Evolutionary conservation across 2,113 vertebrate genomes (phyloP).

Genomic region (Gnathochromis pfefferi): DNA sequence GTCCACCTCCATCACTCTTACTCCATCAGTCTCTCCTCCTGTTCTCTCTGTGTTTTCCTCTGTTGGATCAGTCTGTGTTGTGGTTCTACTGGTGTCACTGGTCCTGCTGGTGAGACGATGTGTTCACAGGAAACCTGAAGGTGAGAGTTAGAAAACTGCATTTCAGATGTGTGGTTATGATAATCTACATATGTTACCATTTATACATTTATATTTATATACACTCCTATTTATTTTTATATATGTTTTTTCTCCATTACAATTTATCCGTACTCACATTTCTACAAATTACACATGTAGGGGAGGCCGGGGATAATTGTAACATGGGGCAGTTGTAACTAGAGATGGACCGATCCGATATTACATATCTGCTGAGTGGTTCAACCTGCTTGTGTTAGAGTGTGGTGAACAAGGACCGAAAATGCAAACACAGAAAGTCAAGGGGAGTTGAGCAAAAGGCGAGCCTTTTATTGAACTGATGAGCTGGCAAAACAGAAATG

Average conservation of each 20-base stretch:
- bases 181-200: too few relatives aligned
- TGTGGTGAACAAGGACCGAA: fast-evolving
- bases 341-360: too few relatives aligned
- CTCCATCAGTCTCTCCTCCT: too few relatives aligned
- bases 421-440: background rate
- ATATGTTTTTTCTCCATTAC: too few relatives aligned
- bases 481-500: background rate
- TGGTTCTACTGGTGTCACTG: background rate
- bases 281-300: too few relatives aligned
- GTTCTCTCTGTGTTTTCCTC: fast-evolving
- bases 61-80: fast-evolving
- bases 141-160: background rate
- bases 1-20: too few relatives aligned
- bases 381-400: background rate
- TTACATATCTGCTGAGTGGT: background rate
- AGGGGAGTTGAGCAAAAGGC: background rate
- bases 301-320: too few relatives aligned
- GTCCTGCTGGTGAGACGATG: background rate
- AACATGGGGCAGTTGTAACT: fast-evolving
- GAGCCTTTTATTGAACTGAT: background rate
- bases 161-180: too few relatives aligned
- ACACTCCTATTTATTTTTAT: too few relatives aligned
- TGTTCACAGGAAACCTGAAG: background rate
- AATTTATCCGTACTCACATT: too few relatives aligned
- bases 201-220: too few relatives aligned